Evolutionary conservation across 1,140 invertebrate species (phyloP).

Genomic region (Pseudachorutes palmiensis): DNA sequence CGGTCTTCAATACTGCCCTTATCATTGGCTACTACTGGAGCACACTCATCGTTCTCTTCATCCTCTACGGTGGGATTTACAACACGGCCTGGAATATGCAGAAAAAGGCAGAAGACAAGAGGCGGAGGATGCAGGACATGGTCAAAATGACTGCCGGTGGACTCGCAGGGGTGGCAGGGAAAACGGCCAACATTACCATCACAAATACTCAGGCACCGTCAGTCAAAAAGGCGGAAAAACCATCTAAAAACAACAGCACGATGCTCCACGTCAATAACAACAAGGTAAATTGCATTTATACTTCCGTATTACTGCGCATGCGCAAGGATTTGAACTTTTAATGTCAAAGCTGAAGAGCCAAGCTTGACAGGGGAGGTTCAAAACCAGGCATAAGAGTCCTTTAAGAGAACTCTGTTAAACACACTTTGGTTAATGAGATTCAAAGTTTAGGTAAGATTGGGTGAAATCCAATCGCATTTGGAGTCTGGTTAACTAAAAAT

Average conservation of each 20-base stretch:
- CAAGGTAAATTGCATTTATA: too few relatives aligned
- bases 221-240: slow-evolving; percentile 17
- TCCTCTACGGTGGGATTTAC: slow-evolving; percentile 95
- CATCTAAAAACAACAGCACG: slow-evolving; percentile 17
- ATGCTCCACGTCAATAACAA: slow-evolving; percentile 30
- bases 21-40: slow-evolving; percentile 98
- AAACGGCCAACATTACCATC: slow-evolving; percentile 73
- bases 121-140: slow-evolving; percentile 88
- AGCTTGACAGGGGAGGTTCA: too few relatives aligned
- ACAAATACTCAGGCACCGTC: slow-evolving; percentile 65
- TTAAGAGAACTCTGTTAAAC: too few relatives aligned
- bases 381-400: too few relatives aligned
- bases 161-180: slow-evolving; percentile 78
- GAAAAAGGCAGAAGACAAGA: slow-evolving; percentile 90
- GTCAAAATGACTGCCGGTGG: slow-evolving; percentile 71
- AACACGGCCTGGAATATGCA: slow-evolving; percentile 97
- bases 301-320: too few relatives aligned
- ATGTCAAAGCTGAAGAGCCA: too few relatives aligned
- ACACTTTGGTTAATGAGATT: too few relatives aligned
- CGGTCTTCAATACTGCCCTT: slow-evolving; percentile 92
- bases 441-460: too few relatives aligned
- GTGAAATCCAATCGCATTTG: too few relatives aligned
- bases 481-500: too few relatives aligned
- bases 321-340: too few relatives aligned
- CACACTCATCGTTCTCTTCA: slow-evolving; percentile 83